Evolutionary conservation across 2,113 vertebrate genomes (phyloP), one percentile per base, ranked within the genome.

Genomic region (Girardinichthys multiradiatus): DNA sequence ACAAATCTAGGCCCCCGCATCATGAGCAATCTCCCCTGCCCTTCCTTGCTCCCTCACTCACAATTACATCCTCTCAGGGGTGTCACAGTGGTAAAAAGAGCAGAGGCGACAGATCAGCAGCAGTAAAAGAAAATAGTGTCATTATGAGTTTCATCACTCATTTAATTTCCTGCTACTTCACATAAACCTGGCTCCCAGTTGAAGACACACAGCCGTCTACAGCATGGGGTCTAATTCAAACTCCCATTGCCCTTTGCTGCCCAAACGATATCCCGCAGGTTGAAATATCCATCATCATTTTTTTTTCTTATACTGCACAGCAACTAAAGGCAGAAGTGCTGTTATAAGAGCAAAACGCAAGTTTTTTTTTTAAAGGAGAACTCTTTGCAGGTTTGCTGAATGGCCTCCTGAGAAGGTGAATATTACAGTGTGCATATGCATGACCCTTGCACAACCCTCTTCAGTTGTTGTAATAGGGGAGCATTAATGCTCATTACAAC

Each of bases 41-140:
- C 61, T 12, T 15, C 28, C 13, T 29, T 31, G 29, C 17, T 11
- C 28, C 17, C 64, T 26, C 65, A 62, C 61, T n/a, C 21, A 27
- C 70, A 68, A 70, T 30, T 37, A 69, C 54, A 72, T 24, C 30
- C 76, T 77, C 79, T 81, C 72, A 37, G 42, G 74, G 77, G 79
- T 71, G 65, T 81, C 70, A 73, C 78, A 68, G 76, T 27, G 60
- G 84, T 77, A 80, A 83, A 72, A 67, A 29, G 76, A 85, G 83
- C 65, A 79, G 30, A 75, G 81, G 65, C 37, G 62, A 82, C 79
- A 75, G 62, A 83, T 76, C 76, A 79, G 77, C 74, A 39, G 67
- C 66, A 83, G 59, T 80, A 77, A 83, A 83, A 57, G 45, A 68
- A 83, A 85, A 81, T 73, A 64, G 65, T 69, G 62, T 67, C 13